Evolutionary conservation across 2,797 vertebrate genomes (phyloP).

Genomic region (Sebastes kiyomatsui): DNA sequence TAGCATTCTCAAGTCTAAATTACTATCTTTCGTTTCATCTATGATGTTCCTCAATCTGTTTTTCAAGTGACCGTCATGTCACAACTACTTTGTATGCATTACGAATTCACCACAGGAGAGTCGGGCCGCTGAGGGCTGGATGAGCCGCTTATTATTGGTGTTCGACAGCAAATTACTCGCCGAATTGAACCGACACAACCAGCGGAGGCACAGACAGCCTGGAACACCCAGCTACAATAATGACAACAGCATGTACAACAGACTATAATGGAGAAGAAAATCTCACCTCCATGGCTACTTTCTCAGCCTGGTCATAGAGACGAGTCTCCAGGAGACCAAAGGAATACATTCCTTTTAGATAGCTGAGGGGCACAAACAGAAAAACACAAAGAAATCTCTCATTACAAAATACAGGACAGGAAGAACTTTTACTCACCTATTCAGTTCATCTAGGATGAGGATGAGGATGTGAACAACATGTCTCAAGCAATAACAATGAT

Average conservation of each 20-base stretch:
- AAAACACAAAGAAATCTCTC: background rate
- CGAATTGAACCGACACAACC: background rate
- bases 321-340: constrained; percentile 94
- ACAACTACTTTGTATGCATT: constrained; percentile 13
- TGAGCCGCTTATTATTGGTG: constrained; percentile 6
- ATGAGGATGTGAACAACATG: background rate
- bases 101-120: background rate
- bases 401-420: background rate
- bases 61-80: background rate
- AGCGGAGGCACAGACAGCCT: background rate
- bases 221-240: background rate
- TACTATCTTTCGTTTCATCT: background rate
- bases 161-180: constrained; percentile 18
- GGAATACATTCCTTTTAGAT: constrained; percentile 92
- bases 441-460: background rate
- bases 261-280: background rate
- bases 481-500: background rate
- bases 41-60: background rate
- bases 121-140: background rate
- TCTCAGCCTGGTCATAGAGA: constrained; percentile 89
- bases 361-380: constrained; percentile 77
- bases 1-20: background rate
- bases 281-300: constrained; percentile 91
- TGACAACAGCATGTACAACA: background rate
- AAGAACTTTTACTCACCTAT: background rate